phyloP scores from a whole-genome alignment of 2,797 vertebrate species.

The Sebastes kiyomatsui region DNA sequence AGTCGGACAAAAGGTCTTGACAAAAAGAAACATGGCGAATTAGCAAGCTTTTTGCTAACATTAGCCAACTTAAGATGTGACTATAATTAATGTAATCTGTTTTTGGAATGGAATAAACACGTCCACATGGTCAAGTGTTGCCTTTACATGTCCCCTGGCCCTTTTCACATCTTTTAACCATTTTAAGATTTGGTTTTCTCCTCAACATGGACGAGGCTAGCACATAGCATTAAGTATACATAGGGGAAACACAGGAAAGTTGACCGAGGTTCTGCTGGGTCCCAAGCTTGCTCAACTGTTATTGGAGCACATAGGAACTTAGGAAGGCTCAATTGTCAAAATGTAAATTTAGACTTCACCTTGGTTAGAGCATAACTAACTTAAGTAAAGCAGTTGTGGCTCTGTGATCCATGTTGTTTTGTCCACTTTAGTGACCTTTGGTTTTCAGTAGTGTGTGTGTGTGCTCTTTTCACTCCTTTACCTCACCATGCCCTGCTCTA shows the following conservation, averaged over 20 bases:
- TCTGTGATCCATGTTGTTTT: not conserved
- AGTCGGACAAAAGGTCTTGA: no score
- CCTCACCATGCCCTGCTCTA: not conserved
- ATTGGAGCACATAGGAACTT: not conserved
- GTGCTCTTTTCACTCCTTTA: not conserved
- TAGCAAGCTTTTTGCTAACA: no score
- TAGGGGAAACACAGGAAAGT: not conserved
- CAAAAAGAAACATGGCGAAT: no score
- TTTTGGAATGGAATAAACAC: not conserved
- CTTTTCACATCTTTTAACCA: no score
- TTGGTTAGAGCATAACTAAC: not conserved
- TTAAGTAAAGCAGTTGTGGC: not conserved
- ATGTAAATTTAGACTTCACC: not conserved
- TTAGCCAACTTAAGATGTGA: not conserved
- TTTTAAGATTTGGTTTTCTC: not conserved
- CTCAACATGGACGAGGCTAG: not conserved
- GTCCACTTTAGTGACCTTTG: conserved; percentile 19
- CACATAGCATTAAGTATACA: not conserved
- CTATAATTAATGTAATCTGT: not conserved
- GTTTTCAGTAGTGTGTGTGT: not conserved
- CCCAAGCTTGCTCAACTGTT: not conserved
- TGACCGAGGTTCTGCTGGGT: not conserved
- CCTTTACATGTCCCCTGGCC: no score
- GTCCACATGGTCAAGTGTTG: no score
- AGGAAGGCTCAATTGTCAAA: not conserved